A percentile compares a stretch with the other conserved stretches of the same genome.
phyloP scores from a whole-genome alignment of 2,113 vertebrate species.

The Hassar affinis region DNA sequence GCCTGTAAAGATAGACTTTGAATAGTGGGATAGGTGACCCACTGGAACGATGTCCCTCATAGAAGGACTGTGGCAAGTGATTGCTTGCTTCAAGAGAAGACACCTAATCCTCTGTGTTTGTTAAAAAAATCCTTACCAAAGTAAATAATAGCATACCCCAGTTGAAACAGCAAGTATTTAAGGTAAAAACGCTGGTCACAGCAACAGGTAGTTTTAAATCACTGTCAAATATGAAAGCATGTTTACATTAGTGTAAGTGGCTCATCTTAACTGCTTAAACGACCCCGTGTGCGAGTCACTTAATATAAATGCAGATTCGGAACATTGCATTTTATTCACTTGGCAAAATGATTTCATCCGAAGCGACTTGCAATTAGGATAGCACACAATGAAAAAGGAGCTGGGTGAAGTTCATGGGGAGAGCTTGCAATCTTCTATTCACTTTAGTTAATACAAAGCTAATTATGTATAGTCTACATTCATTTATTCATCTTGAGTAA shows the following conservation, averaged over 20 bases:
- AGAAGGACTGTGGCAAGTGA: constrained; percentile 15
- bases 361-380: neutral
- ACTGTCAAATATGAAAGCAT: constrained; percentile 34
- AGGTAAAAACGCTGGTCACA: constrained; percentile 27
- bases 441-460: neutral
- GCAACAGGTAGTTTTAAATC: constrained; percentile 15
- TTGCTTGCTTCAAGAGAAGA: constrained; percentile 11
- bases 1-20: constrained; percentile 41
- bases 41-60: constrained; percentile 33
- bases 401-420: neutral
- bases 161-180: constrained; percentile 17
- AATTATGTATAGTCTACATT: neutral
- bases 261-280: constrained; percentile 45
- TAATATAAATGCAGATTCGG: neutral
- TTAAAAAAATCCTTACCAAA: neutral
- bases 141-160: neutral
- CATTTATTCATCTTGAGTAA: neutral
- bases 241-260: constrained; percentile 38
- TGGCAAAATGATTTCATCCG: neutral
- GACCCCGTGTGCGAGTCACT: constrained; percentile 24
- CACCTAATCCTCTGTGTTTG: neutral
- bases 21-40: constrained; percentile 34
- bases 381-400: neutral
- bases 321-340: constrained; percentile 6
- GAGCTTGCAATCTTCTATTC: neutral